These are phyloP conservation scores for Nomia melanderi DNA, from an alignment of 1,140 invertebrate genomes.

Conservation along the genomic window DNA sequence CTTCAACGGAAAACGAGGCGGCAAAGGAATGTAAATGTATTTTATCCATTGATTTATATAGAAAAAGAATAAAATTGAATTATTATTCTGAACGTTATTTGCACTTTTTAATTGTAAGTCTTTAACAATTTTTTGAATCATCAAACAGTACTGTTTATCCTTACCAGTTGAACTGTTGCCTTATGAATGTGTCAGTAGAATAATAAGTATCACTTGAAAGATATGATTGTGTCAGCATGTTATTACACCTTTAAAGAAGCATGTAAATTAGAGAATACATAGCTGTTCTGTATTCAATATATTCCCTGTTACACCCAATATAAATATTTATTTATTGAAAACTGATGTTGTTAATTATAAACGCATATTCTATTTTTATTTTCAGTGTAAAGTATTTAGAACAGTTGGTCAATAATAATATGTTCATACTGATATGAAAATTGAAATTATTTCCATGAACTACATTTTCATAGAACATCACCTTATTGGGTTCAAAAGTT, in stretches of 20 bases:
- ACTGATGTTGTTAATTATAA: not conserved
- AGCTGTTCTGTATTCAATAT: not conserved
- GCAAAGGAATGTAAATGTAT: not conserved
- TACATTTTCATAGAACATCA: not conserved
- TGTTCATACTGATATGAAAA: too few relatives aligned
- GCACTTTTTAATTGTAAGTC: too few relatives aligned
- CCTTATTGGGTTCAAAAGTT: too few relatives aligned
- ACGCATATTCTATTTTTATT: slow-evolving; percentile 7
- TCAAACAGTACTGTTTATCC: not conserved
- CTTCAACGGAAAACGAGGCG: not conserved
- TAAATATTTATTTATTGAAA: not conserved
- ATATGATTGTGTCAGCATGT: slow-evolving; percentile 1
- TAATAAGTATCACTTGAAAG: not conserved
- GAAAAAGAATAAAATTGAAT: not conserved
- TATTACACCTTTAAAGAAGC: not conserved
- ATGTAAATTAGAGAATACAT: not conserved
- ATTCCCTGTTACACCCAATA: not conserved
- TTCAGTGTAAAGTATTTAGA: not conserved
- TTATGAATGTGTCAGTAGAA: not conserved
- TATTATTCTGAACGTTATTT: not conserved
- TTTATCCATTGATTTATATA: not conserved
- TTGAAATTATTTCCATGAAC: not conserved
- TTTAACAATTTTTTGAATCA: not conserved
- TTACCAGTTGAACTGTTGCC: not conserved
- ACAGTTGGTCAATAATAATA: not conserved